Base-by-base conservation (phyloP, 2,113 vertebrate species). In the mouse (Mus musculus) region DNA sequence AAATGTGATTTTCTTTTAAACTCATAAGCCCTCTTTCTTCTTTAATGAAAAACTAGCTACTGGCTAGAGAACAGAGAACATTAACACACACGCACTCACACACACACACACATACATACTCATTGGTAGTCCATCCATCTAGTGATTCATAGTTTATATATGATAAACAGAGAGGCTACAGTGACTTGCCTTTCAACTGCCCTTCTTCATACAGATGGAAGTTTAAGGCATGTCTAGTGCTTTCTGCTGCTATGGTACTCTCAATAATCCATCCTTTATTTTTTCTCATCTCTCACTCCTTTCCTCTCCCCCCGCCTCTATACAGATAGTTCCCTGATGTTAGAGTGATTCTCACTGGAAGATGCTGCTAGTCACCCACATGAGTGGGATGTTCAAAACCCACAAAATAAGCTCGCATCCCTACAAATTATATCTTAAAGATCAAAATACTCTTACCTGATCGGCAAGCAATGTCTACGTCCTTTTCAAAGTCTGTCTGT, bases 401-500 rank as follows among this genome's bases (percentile, higher is more conserved):
- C 46, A 84, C 24, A 91, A 71, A 94, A 92, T 75, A 12, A 92
- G 77, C 61, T 54, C 28, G 52, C 1, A 59, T 69, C 22, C 17
- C 20, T 86, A 89, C 89, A 39, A n/a, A 75, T 22, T 67, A 76
- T 84, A 91, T 89, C 93, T 90, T 59, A 7, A 87, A 52, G 90
- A 77, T 92, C 30, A 24, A 85, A 88, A 0, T 52, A 89, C 69
- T 96, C 99, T 99, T 99, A 99, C 99, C 99, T 99, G 99, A 99
- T 98, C 99, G 99, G 98, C 99, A 99, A 97, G 99, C 99, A 98
- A 99, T 99, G 99, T 99, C 99, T 98, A 99, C 99, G 16, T 99
- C 99, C 98, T 99, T 99, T 99, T 99, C 99, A 98, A 99, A 99
- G 98, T 99, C 99, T 96, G 99, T 99, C 99, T 99, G 99, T 98